Evolutionary conservation across 1,140 invertebrate genomes (phyloP), one percentile per base, ranked within the genome.

Genomic region (Temnothorax curvispinosus): DNA sequence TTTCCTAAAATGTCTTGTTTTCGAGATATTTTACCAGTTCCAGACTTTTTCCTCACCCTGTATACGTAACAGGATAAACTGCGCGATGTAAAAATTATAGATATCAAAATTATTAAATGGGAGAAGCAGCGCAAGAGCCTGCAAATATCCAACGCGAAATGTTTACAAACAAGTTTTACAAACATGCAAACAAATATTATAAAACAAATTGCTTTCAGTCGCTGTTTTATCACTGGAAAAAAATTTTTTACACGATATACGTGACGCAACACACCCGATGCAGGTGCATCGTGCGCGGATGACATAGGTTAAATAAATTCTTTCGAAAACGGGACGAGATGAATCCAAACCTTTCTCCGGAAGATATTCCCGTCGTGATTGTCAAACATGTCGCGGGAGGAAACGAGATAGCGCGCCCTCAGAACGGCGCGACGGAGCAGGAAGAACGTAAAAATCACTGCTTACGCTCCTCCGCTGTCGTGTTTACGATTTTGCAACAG

Each of bases 401-500:
- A 18, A 27, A 52, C n/a, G 62, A 11, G 64, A 69, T 41, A 69
- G 41, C 60, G 58, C 58, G 18, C 15, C 21, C 18, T 13, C 13
- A 35, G 9, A 54, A 41, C 32, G 1, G 4, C 21, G 27, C 3
- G 7, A 56, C 9, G 11, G 58, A 41, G 38, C 27, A 3, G 7
- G 1, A n/a, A 4, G 56, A 15, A 58, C 11, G 54, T 74, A 32
- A 84, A 27, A 60, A 84, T 74, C 69, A 38, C 27, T 8, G 4
- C 67, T 41, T 21, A 67, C 80, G n/a, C 13, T 60, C 44, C 13
- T 60, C 32, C 21, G 32, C 56, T 56, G 54, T 44, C 58, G 41
- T 84, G 52, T 60, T 75, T 84, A 82, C 80, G 27, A 18, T 58
- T 74, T 60, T 27, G 54, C 67, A 75, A 84, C 58, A 32, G n/a